phyloP scores from a whole-genome alignment of 23 tunicate genomes.

The Botrylloides violaceus region DNA sequence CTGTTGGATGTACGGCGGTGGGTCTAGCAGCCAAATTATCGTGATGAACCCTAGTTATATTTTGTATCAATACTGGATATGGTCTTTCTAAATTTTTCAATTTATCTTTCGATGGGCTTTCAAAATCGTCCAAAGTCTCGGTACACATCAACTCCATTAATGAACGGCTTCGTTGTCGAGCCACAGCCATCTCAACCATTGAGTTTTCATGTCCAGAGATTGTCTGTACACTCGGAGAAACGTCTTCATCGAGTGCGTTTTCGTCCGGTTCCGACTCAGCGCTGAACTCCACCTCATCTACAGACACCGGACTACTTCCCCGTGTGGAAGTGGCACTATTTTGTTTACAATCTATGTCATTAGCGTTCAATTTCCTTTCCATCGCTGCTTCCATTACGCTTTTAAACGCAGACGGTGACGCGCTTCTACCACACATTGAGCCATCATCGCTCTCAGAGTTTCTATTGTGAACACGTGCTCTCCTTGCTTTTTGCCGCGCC shows the following conservation, averaged over 20 bases:
- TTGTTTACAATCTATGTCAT: constrained; percentile 20
- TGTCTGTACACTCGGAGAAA: not conserved
- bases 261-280: constrained; percentile 1
- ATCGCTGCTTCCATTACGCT: constrained; percentile 69
- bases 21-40: not conserved
- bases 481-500: constrained; percentile 6
- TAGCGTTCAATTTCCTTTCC: constrained; percentile 49
- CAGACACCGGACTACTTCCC: constrained; percentile 13
- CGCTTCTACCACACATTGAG: constrained; percentile 7
- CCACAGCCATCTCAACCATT: not conserved
- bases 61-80: constrained; percentile 13
- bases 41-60: constrained; percentile 18
- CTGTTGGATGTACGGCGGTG: not conserved
- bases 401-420: constrained; percentile 39
- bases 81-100: constrained; percentile 10
- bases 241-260: not conserved
- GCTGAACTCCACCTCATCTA: constrained; percentile 1
- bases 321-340: not conserved
- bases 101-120: constrained; percentile 24
- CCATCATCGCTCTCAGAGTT: constrained; percentile 31
- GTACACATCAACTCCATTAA: constrained; percentile 64
- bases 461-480: not conserved
- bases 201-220: not conserved
- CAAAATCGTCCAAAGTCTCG: constrained; percentile 49
- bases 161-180: constrained; percentile 8